phyloP scores from a whole-genome alignment of 2,113 vertebrate species.

The Tychaedon coryphoeus region DNA sequence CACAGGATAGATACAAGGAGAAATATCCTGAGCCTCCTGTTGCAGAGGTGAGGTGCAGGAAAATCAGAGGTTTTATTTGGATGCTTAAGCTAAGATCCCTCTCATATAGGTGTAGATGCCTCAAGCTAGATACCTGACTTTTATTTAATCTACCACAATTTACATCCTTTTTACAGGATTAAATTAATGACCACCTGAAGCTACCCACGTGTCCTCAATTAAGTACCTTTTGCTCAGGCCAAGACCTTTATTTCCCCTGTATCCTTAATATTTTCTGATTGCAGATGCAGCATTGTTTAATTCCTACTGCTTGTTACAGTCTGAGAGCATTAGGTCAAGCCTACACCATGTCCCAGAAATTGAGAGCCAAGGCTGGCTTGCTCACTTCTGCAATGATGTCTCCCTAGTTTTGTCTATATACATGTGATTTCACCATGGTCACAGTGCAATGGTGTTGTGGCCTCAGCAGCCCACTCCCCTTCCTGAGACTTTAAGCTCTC shows the following conservation, averaged over 20 bases:
- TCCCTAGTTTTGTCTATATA: not conserved
- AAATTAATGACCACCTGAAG: not conserved
- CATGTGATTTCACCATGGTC: accelerated
- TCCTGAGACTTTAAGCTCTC: not conserved
- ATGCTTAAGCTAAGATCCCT: not conserved
- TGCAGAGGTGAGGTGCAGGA: not conserved
- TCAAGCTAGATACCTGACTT: not conserved
- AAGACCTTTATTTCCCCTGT: not conserved
- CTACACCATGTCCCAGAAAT: not conserved
- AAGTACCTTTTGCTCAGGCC: not conserved
- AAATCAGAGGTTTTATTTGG: not conserved
- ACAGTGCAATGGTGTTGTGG: not conserved
- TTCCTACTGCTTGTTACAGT: not conserved
- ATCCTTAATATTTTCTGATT: not conserved
- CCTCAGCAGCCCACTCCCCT: not conserved
- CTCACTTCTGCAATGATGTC: not conserved
- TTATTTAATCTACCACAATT: not conserved
- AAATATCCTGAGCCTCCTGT: not conserved
- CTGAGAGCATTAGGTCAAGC: not conserved
- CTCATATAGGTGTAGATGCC: not conserved
- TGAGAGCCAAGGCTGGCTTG: not conserved
- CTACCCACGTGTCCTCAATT: accelerated
- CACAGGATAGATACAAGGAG: not conserved
- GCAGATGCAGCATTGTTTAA: not conserved
- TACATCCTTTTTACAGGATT: not conserved